Base-by-base conservation (phyloP, 1,140 invertebrate species). In the Aphaenogaster ashmeadi region DNA sequence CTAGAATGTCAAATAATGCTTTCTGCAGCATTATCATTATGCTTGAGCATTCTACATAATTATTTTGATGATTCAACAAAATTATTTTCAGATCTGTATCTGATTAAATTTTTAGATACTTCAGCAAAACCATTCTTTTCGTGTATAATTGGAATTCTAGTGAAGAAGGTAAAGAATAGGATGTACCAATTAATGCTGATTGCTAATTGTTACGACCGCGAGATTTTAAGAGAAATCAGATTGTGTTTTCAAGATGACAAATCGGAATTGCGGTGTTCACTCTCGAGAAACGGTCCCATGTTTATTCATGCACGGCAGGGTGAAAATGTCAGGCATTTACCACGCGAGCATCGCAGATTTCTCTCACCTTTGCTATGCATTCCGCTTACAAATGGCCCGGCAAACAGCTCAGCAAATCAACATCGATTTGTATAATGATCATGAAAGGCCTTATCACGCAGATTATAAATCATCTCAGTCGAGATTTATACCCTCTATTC, bases 291-390 rank as follows among this genome's bases (percentile, higher is more conserved):
- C 44, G 41, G 41, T 50, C 33, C 67, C 41, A 75, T 62, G 27
- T 75, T 84, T 84, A 84, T 84, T 84, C 80, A 84, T 75, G 69
- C 47, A 18, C n/a, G 74, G 18, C 75, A 15, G 78, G 87, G 77
- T 91, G 90, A 89, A 90, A 91, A 91, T 91, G 90, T 91, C 89
- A 90, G 78, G 21, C 89, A 67, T 91, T 91, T 88, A 89, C 90
- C 89, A 88, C 79, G 80, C 58, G 69, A 33, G 64, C 75, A 62
- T 41, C 80, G 15, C 71, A 47, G 87, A 83, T 91, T 89, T 87
- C 90, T 91, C 78, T 91, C 89, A 89, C 89, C 89, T 91, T 90
- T 88, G 50, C 83, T 27, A 11, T 60, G 52, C 41, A 58, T 67
- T 38, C 27, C 44, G 38, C 69, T 47, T 84, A 72, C 47, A 75